A percentile compares a stretch with the other conserved stretches of the same genome.
These are phyloP conservation scores for Sipha flava DNA, from an alignment of 1,140 invertebrate species.

Conservation along the genomic window DNA sequence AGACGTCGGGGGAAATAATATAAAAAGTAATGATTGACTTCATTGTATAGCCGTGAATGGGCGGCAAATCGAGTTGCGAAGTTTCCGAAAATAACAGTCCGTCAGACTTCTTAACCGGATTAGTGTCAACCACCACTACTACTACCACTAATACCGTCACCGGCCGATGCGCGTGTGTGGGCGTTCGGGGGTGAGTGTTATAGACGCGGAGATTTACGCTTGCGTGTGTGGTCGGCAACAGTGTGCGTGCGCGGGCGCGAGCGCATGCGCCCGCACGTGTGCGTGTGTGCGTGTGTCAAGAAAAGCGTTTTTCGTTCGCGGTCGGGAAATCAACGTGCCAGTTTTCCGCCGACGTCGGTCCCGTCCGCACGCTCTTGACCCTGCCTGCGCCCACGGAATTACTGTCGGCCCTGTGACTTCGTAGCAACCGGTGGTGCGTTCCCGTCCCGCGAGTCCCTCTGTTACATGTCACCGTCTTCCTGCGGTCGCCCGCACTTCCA, in stretches of 20 bases:
- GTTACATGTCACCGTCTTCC: no score
- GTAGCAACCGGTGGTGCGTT: no score
- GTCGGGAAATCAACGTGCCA: constrained; percentile 19
- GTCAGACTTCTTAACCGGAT: not conserved
- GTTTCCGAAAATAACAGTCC: not conserved
- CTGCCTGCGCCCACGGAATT: no score
- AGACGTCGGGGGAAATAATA: no score
- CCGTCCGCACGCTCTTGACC: not conserved
- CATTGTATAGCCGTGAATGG: not conserved
- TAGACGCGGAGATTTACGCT: not conserved
- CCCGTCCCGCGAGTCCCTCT: no score
- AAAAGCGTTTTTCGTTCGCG: constrained; percentile 7
- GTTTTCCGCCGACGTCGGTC: not conserved
- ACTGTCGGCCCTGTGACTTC: no score
- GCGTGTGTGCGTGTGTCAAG: not conserved
- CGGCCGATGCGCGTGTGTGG: not conserved
- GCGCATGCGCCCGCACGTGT: not conserved
- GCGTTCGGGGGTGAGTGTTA: not conserved
- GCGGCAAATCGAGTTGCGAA: not conserved
- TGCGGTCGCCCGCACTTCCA: no score
- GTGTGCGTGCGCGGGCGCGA: not conserved
- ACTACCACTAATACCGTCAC: no score
- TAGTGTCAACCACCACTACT: not conserved
- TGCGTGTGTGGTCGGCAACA: not conserved
- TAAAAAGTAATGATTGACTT: not conserved